Evolutionary conservation across 2,888 invertebrate genomes (phyloP).

Genomic region (Drosophila peninsularis): DNA sequence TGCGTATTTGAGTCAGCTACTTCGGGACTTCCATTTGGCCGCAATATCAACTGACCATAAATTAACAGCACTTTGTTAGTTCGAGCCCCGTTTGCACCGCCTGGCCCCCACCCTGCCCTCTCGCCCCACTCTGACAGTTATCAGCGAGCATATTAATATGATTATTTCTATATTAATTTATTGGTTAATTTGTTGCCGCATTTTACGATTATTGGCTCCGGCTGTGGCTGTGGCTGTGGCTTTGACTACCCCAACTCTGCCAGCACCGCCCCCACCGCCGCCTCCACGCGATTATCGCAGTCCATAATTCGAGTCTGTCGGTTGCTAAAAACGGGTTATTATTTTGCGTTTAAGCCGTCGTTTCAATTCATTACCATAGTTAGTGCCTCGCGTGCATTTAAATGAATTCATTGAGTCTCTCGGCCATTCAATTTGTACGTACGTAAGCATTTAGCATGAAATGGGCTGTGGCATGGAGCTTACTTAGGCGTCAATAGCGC

Average conservation of each 20-base stretch:
- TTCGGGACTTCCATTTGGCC: not conserved
- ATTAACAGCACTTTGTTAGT: constrained; percentile 18
- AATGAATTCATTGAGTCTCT: constrained; percentile 78
- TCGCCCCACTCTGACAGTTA: constrained; percentile 54
- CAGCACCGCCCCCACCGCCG: constrained; percentile 1
- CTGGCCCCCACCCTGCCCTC: not conserved
- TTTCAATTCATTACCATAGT: constrained; percentile 79
- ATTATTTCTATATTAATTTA: constrained; percentile 78
- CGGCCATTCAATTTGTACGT: constrained; percentile 74
- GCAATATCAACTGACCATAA: constrained; percentile 12
- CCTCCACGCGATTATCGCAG: constrained; percentile 55
- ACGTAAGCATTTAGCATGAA: constrained; percentile 70
- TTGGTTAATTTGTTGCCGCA: constrained; percentile 77
- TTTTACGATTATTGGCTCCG: constrained; percentile 75
- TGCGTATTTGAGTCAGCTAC: constrained; percentile 14
- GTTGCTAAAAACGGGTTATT: constrained; percentile 70
- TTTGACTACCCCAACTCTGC: constrained; percentile 24
- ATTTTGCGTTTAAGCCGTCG: constrained; percentile 72
- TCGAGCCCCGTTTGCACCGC: not conserved
- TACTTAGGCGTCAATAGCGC: constrained; percentile 57
- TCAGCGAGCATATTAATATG: constrained; percentile 74
- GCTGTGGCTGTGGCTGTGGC: not conserved
- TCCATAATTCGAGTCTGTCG: constrained; percentile 60
- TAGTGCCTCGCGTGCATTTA: constrained; percentile 77
- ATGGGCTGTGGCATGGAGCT: constrained; percentile 26